These are phyloP conservation scores for Incurvaria masculella DNA, from an alignment of 2,888 invertebrate genomes.

Conservation along the genomic window DNA sequence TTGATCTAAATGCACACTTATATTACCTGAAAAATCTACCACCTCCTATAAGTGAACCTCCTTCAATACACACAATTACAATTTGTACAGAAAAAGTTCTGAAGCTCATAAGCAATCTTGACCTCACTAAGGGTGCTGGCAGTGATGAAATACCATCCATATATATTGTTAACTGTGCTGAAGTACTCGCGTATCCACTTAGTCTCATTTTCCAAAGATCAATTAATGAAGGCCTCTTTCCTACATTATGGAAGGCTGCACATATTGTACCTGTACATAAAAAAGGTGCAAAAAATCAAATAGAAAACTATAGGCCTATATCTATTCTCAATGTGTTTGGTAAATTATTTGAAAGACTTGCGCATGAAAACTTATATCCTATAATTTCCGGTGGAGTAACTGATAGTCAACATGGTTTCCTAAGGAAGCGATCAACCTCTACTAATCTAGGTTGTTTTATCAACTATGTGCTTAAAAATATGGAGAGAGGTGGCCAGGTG, in stretches of 20 bases:
- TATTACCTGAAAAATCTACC: no score
- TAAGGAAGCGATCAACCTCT: not conserved
- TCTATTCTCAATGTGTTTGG: not conserved
- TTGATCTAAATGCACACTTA: not conserved
- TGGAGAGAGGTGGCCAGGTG: slow-evolving; percentile 5
- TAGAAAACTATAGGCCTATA: slow-evolving; percentile 1
- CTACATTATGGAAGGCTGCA: not conserved
- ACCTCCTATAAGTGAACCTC: not conserved
- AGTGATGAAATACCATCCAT: slow-evolving; percentile 1
- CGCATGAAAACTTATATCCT: no score
- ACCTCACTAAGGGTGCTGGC: slow-evolving; percentile 2
- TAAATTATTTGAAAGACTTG: no score
- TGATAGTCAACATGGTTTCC: not conserved
- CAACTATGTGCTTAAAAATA: not conserved
- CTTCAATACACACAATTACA: not conserved
- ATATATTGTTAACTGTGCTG: not conserved
- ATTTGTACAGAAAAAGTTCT: not conserved
- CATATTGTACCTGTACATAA: slow-evolving; percentile 1
- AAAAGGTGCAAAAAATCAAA: not conserved
- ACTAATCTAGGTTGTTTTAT: not conserved
- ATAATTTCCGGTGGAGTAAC: no score
- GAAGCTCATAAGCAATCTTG: not conserved
- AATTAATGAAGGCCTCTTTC: not conserved
- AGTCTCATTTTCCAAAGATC: slow-evolving; percentile 5
- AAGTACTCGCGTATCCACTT: not conserved